A percentile compares a stretch with the other conserved stretches of the same genome.
phyloP scores from a whole-genome alignment of 2,888 invertebrate genomes.

The Ctena decussata region DNA sequence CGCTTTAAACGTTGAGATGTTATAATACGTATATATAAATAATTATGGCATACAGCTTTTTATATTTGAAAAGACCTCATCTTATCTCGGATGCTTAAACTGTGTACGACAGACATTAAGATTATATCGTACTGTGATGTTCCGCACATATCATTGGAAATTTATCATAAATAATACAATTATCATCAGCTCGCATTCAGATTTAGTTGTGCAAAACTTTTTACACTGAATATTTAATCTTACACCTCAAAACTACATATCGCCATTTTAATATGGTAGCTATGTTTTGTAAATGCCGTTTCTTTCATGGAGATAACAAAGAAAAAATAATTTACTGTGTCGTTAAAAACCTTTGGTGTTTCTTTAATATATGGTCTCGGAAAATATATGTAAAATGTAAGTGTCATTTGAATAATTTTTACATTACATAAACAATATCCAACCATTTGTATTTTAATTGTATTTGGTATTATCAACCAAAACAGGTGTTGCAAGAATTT shows the following conservation, averaged over 20 bases:
- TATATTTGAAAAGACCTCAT: neutral
- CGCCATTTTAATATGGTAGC: neutral
- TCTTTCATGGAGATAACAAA: neutral
- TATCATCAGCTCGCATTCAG: conserved; percentile 3
- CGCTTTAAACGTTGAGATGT: no score
- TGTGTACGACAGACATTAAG: neutral
- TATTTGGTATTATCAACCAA: no score
- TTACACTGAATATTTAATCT: neutral
- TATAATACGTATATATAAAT: no score
- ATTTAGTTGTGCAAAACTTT: conserved; percentile 8
- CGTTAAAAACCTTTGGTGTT: neutral
- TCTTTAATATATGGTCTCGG: neutral
- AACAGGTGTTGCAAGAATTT: no score
- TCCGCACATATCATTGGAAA: neutral
- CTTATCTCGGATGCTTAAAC: neutral
- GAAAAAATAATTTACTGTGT: neutral
- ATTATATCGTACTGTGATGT: neutral
- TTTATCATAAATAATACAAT: neutral
- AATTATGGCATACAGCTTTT: neutral
- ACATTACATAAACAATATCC: neutral
- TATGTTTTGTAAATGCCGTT: neutral
- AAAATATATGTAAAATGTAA: neutral
- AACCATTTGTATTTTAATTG: neutral
- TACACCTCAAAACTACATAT: neutral
- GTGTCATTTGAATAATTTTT: neutral